Evolutionary conservation across 2,888 invertebrate species (phyloP), one percentile per base, ranked within the genome.

Genomic region (Meandrusa payeni): DNA sequence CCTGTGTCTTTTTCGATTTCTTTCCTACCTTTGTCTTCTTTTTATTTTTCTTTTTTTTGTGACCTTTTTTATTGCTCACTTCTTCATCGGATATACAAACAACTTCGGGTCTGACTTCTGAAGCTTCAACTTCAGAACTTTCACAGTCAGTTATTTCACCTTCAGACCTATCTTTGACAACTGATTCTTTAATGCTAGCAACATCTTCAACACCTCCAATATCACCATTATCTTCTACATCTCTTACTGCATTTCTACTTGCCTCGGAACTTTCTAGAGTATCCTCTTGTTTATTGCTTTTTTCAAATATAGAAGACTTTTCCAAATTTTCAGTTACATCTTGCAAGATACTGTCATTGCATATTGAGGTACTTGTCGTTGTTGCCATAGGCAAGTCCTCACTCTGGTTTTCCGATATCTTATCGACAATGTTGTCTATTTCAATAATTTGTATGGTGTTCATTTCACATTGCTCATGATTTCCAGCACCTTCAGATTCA

Each of bases 21-120:
- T 75, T 77, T 3, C 52, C 47, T 46, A 70, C 75, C 55, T 68
- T 87, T 46, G 49, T 62, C 64, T 69, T 89, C 64, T 63, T 89
- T 65, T 80, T 89, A 47, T 83, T 81, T 39, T 76, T 70, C 47
- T 74, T 75, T 39, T 76, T 77, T 47, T 75, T 75, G 20, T 71
- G 69, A 12, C 61, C 57, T 42, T 62, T 72, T 37, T 62, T 61
- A 15, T 50, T 61, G 2, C 48, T 46, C 1, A 31, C 50, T 23
- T 86, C 83, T 1, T 87, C 86, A 24, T 87, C 88, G 1, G 87
- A 87, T 48, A 91, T 90, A 11, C 86, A 87, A 2, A 90, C 79
- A 0, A 90, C 82, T 69, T 90, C 90, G 0, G 83, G 73, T 48
- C 69, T 59, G 0, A 75, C 23, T 2, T 79, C 77, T 0, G 69